Evolutionary conservation across 92 coral and sea anemone species (phyloP).

Genomic region (Blastomussa wellsi): DNA sequence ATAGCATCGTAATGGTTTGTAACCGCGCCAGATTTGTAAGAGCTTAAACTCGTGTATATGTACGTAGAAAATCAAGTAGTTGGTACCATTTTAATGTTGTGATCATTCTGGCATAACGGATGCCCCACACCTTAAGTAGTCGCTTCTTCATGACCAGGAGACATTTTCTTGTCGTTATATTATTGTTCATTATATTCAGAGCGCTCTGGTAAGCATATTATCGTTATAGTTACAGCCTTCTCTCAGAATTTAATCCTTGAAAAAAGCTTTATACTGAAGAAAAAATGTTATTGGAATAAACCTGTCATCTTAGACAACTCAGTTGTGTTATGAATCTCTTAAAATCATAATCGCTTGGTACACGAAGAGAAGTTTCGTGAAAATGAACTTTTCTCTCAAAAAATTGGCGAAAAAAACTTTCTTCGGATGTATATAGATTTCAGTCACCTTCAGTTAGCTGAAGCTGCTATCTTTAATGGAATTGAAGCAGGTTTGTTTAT

Average conservation of each 20-base stretch:
- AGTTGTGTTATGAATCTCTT: too few relatives aligned
- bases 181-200: not conserved
- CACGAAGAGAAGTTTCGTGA: too few relatives aligned
- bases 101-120: not conserved
- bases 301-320: not conserved
- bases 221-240: not conserved
- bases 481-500: too few relatives aligned
- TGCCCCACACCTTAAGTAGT: too few relatives aligned
- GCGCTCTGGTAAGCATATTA: not conserved
- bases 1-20: not conserved
- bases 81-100: not conserved
- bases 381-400: too few relatives aligned
- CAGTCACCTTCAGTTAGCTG: too few relatives aligned
- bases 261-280: not conserved
- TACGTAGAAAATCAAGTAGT: not conserved
- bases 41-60: not conserved
- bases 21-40: not conserved
- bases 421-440: too few relatives aligned
- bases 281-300: not conserved
- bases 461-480: too few relatives aligned
- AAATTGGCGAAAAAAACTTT: too few relatives aligned
- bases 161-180: not conserved
- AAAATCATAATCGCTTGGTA: too few relatives aligned
- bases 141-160: not conserved
- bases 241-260: not conserved